Base-by-base conservation (phyloP, 92 coral and sea anemone species). In the Pocillopora grandis region DNA sequence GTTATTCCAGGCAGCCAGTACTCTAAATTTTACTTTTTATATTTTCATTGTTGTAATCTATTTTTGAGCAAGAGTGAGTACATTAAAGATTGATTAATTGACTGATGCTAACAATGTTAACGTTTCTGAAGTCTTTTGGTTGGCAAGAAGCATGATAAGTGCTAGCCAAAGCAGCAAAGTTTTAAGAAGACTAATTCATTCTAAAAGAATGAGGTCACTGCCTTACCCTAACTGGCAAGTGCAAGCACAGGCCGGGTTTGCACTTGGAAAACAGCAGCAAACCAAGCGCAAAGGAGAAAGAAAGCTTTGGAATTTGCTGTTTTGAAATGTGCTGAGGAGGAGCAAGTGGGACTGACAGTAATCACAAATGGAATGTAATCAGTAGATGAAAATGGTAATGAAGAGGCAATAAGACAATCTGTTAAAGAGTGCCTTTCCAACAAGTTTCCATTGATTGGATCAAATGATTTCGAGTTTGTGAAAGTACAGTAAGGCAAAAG, bases 281-380 rank as follows among this genome's bases (percentile, higher is more conserved):
- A 75, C 80, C 58, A 83, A 83, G 80, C 14, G 37, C 14, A 84
- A 84, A 66, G 71, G 78, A 57, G 82, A 27, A 76, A 84, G 35
- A 68, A 84, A 84, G 88, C 64, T 48, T 27, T 79, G 84, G 85
- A 86, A 69, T 86, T 86, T 86, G 89, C 84, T 48, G 56, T 86
- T 52, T 36, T 79, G 2, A 27, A 19, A 27, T 86, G 89, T 75
- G 14, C 11, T 3, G 20, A 80, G 23, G 55, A 8, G 15, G 87
- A 84, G 58, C 72, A 79, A 62, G 61, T 89, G 89, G 87, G 89
- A 89, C 62, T 89, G 31, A 27, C 87, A 6, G 76, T 86, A 33
- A 36, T 91, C 4, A 80, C 94, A 18, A 69, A 48, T n/a, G 90
- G 91, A 9, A 91, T 91, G 84, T 62, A 84, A 12, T 59, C 71